Conservation (phyloP, 1,140 invertebrate genomes). For the Drosophila dunni region DNA sequence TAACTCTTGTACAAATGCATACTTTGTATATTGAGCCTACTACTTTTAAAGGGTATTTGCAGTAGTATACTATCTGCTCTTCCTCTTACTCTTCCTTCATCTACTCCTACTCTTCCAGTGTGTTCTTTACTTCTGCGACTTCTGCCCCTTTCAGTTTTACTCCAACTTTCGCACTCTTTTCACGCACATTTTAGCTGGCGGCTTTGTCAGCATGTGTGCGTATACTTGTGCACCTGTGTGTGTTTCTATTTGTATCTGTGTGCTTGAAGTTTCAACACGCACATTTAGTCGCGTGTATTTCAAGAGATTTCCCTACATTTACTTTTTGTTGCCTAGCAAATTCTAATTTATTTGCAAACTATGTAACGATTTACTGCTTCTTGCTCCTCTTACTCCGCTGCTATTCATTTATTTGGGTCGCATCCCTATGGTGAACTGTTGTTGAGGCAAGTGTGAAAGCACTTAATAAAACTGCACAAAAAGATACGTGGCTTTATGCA, state of each 20-base stretch:
- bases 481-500: slow-evolving; percentile 26
- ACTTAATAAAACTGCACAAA: slow-evolving; percentile 46
- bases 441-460: slow-evolving; percentile 16
- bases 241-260: slow-evolving; percentile 23
- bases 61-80: not conserved
- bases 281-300: slow-evolving; percentile 61
- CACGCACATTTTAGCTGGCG: slow-evolving; percentile 65
- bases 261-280: slow-evolving; percentile 62
- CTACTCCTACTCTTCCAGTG: not conserved
- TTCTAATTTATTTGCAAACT: slow-evolving; percentile 80
- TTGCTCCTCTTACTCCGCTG: not conserved
- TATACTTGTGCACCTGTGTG: slow-evolving; percentile 13
- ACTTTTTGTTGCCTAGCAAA: slow-evolving; percentile 67
- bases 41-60: too few species aligned
- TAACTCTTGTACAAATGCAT: too few species aligned
- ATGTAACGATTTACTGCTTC: slow-evolving; percentile 46
- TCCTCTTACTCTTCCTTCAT: too few species aligned
- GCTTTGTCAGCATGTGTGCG: slow-evolving; percentile 32
- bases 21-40: too few species aligned
- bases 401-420: not conserved
- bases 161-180: slow-evolving; percentile 33
- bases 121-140: not conserved
- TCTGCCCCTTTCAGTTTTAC: not conserved
- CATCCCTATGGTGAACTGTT: slow-evolving; percentile 11
- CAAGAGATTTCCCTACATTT: slow-evolving; percentile 65